phyloP scores from a whole-genome alignment of 2,797 vertebrate genomes.

The Pagetopsis macropterus region DNA sequence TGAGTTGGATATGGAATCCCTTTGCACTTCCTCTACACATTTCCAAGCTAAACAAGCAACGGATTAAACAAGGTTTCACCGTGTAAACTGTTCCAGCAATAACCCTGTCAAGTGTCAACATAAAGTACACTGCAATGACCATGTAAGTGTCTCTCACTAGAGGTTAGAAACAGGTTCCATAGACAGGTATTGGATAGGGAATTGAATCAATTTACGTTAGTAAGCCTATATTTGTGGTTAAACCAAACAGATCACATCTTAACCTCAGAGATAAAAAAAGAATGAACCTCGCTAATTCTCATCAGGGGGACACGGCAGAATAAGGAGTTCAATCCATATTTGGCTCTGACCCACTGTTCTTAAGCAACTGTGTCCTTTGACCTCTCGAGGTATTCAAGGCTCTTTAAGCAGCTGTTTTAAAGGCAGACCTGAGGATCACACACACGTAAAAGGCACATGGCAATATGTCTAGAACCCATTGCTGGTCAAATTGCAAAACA shows the following conservation, averaged over 20 bases:
- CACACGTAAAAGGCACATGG: not conserved
- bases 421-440: conserved; percentile 46
- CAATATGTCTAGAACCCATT: not conserved
- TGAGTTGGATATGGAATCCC: conserved; percentile 48
- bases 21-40: conserved; percentile 38
- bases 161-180: conserved; percentile 7
- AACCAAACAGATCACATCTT: not conserved
- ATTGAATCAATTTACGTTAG: not conserved
- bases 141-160: not conserved
- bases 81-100: conserved; percentile 62
- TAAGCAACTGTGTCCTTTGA: conserved; percentile 70
- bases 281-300: not conserved
- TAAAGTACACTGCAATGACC: conserved; percentile 15
- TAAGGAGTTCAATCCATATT: conserved; percentile 36
- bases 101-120: conserved; percentile 42
- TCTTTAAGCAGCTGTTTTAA: conserved; percentile 73
- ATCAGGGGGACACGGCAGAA: conserved; percentile 20
- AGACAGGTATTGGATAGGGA: too few relatives aligned
- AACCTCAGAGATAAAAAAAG: not conserved
- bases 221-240: not conserved
- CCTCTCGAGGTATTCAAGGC: conserved; percentile 65
- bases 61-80: conserved; percentile 51
- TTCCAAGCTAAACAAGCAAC: conserved; percentile 61
- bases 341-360: conserved; percentile 52
- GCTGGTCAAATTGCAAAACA: conserved; percentile 25